These are phyloP conservation scores for Gymnogyps californianus DNA, from an alignment of 2,113 vertebrate species.

Conservation along the genomic window DNA sequence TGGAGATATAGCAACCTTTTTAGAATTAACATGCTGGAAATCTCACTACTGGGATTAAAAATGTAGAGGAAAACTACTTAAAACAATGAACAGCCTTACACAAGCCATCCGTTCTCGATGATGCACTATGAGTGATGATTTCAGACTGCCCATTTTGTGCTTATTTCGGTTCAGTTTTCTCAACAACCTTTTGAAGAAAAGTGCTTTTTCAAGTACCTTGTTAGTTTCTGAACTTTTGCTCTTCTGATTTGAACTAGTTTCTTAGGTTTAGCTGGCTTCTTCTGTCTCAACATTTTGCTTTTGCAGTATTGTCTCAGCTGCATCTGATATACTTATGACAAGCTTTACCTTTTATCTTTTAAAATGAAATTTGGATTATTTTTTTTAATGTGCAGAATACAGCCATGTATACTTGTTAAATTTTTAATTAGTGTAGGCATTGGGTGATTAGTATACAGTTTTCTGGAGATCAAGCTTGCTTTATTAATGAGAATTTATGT, in stretches of 20 bases:
- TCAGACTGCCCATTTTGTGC: neutral
- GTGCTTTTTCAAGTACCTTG: neutral
- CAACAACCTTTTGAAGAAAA: neutral
- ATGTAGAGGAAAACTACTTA: neutral
- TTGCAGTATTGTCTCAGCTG: neutral
- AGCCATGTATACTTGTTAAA: neutral
- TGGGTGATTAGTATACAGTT: neutral
- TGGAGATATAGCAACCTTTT: neutral
- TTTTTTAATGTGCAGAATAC: neutral
- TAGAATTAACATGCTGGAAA: neutral
- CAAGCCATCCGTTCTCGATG: neutral
- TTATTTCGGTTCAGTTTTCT: neutral
- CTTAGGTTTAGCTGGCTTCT: neutral
- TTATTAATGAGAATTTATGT: neutral
- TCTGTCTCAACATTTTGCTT: neutral
- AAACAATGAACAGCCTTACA: neutral
- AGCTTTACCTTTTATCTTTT: neutral
- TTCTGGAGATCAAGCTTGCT: neutral
- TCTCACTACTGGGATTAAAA: neutral
- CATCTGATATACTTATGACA: neutral
- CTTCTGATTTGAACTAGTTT: neutral
- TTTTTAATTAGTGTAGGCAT: neutral
- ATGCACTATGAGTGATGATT: neutral
- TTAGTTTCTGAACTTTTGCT: neutral
- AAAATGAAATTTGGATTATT: neutral